A percentile compares a stretch with the other conserved stretches of the same genome.
Conservation (phyloP, 2,797 vertebrate species). For the Picus viridis region DNA sequence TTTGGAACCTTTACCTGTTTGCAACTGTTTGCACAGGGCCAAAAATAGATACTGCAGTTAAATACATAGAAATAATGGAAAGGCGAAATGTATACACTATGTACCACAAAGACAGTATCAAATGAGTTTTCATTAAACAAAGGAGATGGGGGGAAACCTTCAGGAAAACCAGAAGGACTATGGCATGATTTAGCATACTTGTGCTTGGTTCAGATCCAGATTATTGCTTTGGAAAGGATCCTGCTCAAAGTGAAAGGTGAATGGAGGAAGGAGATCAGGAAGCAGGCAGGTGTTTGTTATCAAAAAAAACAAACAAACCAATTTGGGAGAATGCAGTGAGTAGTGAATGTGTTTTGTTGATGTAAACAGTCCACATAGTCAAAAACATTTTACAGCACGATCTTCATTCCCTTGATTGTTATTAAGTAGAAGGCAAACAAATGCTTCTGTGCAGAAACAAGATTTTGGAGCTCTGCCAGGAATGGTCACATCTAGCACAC, state of each 20-base stretch:
- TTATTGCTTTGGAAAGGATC: conserved; percentile 10
- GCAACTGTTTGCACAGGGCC: not conserved
- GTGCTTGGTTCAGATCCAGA: not conserved
- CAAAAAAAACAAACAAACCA: not conserved
- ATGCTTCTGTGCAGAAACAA: not conserved
- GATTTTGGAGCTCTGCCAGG: conserved; percentile 33
- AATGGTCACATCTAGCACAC: conserved; percentile 9
- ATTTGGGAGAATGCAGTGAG: not conserved
- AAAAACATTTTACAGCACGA: not conserved
- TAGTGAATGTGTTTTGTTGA: not conserved
- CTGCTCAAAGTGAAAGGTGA: conserved; percentile 23
- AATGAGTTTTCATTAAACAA: not conserved
- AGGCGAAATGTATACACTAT: not conserved
- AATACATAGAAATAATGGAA: not conserved
- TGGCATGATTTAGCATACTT: conserved; percentile 1
- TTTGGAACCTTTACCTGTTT: not conserved
- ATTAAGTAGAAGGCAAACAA: conserved; percentile 30
- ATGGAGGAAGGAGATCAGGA: not conserved
- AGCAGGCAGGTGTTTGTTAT: not conserved
- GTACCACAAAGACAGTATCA: not conserved
- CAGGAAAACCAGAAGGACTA: conserved; percentile 30
- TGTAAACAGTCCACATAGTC: not conserved
- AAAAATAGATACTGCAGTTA: not conserved
- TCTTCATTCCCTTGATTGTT: not conserved
- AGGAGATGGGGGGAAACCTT: not conserved